Evolutionary conservation across 2,113 vertebrate genomes (phyloP).

Genomic region (Anolis carolinensis): DNA sequence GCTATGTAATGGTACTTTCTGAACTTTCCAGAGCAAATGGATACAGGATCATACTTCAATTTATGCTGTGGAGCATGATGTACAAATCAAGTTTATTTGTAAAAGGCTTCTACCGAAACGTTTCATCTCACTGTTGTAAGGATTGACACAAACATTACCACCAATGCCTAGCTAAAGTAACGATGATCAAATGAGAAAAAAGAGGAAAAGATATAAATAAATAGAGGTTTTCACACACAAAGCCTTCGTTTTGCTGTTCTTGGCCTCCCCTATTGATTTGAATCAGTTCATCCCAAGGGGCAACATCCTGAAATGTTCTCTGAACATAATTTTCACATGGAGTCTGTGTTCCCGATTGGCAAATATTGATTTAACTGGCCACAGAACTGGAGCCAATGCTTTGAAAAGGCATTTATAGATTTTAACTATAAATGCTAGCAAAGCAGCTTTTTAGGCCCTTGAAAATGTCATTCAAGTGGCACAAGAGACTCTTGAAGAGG

Average conservation of each 20-base stretch:
- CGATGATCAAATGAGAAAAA: neutral
- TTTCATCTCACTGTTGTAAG: neutral
- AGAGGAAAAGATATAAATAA: neutral
- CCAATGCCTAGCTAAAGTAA: neutral
- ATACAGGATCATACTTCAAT: neutral
- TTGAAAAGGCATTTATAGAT: constrained; percentile 18
- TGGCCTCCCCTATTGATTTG: neutral
- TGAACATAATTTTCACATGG: constrained; percentile 16
- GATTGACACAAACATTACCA: neutral
- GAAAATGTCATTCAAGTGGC: neutral
- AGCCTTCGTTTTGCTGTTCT: neutral
- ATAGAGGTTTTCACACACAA: neutral
- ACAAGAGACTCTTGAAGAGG: neutral
- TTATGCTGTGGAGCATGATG: neutral
- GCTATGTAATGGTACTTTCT: neutral
- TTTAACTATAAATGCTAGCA: constrained; percentile 16
- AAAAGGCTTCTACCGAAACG: neutral
- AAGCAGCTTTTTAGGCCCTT: neutral
- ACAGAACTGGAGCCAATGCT: neutral
- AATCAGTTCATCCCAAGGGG: neutral
- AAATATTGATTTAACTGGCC: constrained; percentile 27
- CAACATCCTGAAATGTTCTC: neutral
- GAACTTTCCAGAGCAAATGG: neutral
- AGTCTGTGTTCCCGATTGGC: neutral
- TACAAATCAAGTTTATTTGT: neutral